These are phyloP conservation scores for Hesperophylax magnus DNA, from an alignment of 1,140 invertebrate genomes.

Conservation along the genomic window DNA sequence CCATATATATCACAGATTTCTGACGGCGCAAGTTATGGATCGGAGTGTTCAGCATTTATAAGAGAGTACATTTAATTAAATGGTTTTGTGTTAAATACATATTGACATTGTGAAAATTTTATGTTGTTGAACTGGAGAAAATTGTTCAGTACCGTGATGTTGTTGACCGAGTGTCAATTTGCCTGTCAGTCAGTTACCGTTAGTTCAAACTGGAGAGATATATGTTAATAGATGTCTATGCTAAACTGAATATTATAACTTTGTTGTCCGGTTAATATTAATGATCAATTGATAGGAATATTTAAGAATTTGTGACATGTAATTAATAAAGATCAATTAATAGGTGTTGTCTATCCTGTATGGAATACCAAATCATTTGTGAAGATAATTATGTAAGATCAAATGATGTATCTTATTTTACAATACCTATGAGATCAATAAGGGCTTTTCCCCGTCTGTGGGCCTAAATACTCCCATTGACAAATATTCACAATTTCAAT, in stretches of 20 bases:
- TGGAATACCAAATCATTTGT: no score
- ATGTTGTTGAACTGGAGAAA: constrained; percentile 1
- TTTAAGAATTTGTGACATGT: constrained; percentile 6
- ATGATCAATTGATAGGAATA: no score
- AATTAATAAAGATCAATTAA: constrained; percentile 31
- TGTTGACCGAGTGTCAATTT: constrained; percentile 31
- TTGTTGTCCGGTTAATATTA: neutral
- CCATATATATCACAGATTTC: constrained; percentile 50
- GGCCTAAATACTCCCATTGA: constrained; percentile 6
- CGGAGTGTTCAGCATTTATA: constrained; percentile 40
- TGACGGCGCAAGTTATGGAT: constrained; percentile 22
- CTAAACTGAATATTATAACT: constrained; percentile 24
- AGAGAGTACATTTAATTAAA: constrained; percentile 17
- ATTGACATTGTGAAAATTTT: constrained; percentile 35
- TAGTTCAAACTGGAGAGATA: constrained; percentile 45
- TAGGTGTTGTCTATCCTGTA: neutral
- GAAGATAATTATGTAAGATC: no score
- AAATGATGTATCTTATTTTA: no score
- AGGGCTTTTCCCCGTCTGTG: neutral
- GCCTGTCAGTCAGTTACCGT: constrained; percentile 48
- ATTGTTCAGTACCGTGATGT: constrained; percentile 17
- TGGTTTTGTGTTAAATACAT: constrained; percentile 32
- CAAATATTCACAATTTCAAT: neutral
- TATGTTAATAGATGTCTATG: constrained; percentile 23
- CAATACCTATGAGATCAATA: no score